These are phyloP conservation scores for Pampusana beccarii DNA, from an alignment of 2,113 vertebrate species.

Conservation along the genomic window DNA sequence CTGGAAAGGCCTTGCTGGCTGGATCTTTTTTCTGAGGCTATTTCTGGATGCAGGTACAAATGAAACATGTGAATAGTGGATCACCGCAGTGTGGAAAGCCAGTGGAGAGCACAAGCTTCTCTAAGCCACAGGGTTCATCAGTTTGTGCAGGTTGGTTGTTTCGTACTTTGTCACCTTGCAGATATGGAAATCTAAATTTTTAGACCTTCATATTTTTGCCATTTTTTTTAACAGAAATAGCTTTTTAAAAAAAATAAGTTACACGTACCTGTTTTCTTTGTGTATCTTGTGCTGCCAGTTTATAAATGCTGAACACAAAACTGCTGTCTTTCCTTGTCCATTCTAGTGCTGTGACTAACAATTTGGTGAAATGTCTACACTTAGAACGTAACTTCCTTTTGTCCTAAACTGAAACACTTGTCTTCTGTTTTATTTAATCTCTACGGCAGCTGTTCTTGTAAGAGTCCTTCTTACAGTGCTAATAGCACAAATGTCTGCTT, in stretches of 20 bases:
- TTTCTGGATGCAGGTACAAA: not conserved
- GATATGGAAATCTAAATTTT: not conserved
- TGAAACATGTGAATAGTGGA: not conserved
- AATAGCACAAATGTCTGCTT: not conserved
- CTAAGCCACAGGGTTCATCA: not conserved
- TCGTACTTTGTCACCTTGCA: not conserved
- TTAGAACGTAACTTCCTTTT: not conserved
- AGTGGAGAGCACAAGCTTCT: not conserved
- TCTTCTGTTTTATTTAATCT: not conserved
- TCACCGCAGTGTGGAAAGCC: not conserved
- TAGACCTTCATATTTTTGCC: not conserved
- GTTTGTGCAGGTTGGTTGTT: not conserved
- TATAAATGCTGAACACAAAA: not conserved
- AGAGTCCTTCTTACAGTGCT: not conserved
- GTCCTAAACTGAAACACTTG: not conserved
- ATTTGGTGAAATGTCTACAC: not conserved
- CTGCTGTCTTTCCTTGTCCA: not conserved
- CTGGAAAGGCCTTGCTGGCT: not conserved
- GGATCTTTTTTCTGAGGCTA: not conserved
- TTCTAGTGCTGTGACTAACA: not conserved
- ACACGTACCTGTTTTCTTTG: rapidly evolving
- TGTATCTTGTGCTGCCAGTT: not conserved
- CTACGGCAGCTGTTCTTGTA: not conserved
- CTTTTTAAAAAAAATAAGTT: not conserved
- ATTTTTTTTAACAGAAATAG: not conserved